phyloP scores from a whole-genome alignment of 2,797 vertebrate species.

The Caiman crocodilus region DNA sequence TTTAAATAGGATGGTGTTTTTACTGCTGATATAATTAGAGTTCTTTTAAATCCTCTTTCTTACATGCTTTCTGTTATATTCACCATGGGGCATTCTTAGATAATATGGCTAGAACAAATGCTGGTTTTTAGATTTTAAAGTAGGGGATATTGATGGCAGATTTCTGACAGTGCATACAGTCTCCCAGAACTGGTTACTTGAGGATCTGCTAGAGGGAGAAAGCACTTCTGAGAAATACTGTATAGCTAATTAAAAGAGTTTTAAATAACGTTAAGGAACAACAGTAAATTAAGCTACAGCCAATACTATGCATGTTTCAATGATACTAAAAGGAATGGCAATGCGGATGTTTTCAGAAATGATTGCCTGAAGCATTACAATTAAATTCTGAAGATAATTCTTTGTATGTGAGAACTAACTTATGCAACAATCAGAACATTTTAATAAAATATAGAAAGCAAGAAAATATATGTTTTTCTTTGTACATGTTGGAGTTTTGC shows the following conservation, averaged over 20 bases:
- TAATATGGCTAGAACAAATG: neutral
- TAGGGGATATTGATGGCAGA: neutral
- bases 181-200: neutral
- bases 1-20: neutral
- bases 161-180: neutral
- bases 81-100: neutral
- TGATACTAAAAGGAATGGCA: neutral
- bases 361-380: neutral
- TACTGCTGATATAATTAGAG: neutral
- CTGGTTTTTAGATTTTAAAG: neutral
- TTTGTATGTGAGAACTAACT: neutral
- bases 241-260: neutral
- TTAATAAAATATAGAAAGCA: neutral
- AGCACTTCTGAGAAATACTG: neutral
- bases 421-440: fast-evolving
- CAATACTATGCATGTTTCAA: fast-evolving
- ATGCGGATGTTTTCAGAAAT: neutral
- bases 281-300: neutral
- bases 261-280: neutral
- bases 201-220: neutral
- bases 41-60: neutral
- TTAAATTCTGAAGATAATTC: neutral
- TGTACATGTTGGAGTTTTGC: neutral
- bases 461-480: neutral
- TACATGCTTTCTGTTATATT: neutral